A percentile compares a stretch with the other conserved stretches of the same genome.
Conservation (phyloP, 2,888 invertebrate species). For the Erynnis tages region DNA sequence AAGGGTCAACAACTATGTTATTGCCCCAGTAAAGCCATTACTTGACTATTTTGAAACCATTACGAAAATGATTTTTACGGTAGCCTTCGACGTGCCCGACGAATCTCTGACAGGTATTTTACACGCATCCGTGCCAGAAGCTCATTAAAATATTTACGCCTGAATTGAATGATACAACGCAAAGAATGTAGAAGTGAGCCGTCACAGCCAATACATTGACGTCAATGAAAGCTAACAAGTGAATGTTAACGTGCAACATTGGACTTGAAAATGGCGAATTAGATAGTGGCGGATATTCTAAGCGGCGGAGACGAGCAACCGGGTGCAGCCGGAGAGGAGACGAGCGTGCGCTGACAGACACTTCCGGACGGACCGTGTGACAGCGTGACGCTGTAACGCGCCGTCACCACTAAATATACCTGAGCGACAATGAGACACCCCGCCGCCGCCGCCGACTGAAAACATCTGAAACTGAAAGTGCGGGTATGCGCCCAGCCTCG, state of each 20-base stretch:
- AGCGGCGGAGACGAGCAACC: background rate
- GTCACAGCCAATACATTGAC: conserved; percentile 20
- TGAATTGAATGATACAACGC: background rate
- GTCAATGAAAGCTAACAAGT: conserved; percentile 37
- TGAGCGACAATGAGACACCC: conserved; percentile 58
- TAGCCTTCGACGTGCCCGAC: conserved; percentile 2
- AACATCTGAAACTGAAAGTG: conserved; percentile 54
- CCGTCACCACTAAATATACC: conserved; percentile 65
- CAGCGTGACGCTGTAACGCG: conserved; percentile 29
- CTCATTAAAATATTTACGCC: conserved; percentile 8
- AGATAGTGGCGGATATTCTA: conserved; percentile 4
- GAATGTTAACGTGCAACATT: conserved; percentile 31
- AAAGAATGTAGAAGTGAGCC: background rate
- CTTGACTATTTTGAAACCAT: conserved; percentile 11
- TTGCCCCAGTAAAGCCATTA: conserved; percentile 23
- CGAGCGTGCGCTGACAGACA: conserved; percentile 51
- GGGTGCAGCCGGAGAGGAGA: conserved; percentile 14
- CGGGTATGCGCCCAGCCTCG: conserved; percentile 38
- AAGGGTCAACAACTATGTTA: conserved; percentile 37
- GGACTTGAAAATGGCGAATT: conserved; percentile 35
- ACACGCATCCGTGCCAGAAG: background rate
- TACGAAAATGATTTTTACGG: background rate
- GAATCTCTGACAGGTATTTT: background rate
- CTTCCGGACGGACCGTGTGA: conserved; percentile 50
- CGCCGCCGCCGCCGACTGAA: conserved; percentile 57